Evolutionary conservation across 2,113 vertebrate genomes (phyloP).

Genomic region (Sorex araneus): DNA sequence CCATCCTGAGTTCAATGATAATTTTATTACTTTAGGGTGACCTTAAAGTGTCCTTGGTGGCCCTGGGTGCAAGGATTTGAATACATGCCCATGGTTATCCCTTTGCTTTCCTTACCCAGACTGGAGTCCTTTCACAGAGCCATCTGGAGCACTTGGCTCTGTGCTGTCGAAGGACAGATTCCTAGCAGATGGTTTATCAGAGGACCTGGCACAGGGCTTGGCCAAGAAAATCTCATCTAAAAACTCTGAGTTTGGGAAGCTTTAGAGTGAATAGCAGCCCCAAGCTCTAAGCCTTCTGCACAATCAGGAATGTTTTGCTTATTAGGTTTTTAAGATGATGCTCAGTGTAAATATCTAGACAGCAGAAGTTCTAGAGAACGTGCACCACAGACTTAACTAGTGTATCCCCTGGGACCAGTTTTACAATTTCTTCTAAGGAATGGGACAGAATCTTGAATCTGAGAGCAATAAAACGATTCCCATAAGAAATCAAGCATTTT

Average conservation of each 20-base stretch:
- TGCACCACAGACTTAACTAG: neutral
- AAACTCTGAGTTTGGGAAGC: slow-evolving; percentile 77
- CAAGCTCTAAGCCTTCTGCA: slow-evolving; percentile 59
- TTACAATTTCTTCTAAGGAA: slow-evolving; percentile 13
- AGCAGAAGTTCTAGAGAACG: slow-evolving; percentile 50
- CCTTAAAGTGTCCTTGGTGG: slow-evolving; percentile 64
- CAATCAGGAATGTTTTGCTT: slow-evolving; percentile 78
- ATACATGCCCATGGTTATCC: slow-evolving; percentile 52
- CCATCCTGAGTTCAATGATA: neutral
- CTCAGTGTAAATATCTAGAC: slow-evolving; percentile 75
- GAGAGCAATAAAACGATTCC: slow-evolving; percentile 28
- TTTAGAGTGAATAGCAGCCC: slow-evolving; percentile 58
- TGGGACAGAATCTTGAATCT: slow-evolving; percentile 42
- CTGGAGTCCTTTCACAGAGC: slow-evolving; percentile 69
- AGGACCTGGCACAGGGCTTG: slow-evolving; percentile 76
- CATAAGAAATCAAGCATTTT: slow-evolving; percentile 47
- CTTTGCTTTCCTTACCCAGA: slow-evolving; percentile 68
- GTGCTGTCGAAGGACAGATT: slow-evolving; percentile 75
- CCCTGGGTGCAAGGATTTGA: slow-evolving; percentile 55
- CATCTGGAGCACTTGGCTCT: slow-evolving; percentile 82
- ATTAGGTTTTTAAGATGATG: slow-evolving; percentile 69
- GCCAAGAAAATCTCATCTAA: slow-evolving; percentile 75
- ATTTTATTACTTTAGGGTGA: neutral
- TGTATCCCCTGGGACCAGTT: slow-evolving; percentile 23
- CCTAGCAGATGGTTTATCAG: slow-evolving; percentile 85